phyloP scores from a whole-genome alignment of 2,113 vertebrate genomes.

The Cathartes aura region DNA sequence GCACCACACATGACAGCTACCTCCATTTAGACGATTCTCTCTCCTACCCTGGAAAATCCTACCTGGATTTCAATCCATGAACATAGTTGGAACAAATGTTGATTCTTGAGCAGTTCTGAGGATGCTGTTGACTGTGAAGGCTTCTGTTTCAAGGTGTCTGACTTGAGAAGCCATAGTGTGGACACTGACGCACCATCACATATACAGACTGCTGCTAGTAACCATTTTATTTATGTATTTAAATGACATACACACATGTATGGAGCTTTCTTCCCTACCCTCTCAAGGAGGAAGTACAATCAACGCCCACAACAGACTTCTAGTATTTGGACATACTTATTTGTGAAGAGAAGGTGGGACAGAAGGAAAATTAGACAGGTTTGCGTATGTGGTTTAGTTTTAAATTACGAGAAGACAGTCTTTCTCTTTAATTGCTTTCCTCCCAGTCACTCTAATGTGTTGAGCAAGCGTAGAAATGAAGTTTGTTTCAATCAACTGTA shows the following conservation, averaged over 20 bases:
- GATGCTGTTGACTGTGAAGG: neutral
- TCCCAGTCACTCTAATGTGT: neutral
- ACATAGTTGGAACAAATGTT: neutral
- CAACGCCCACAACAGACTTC: neutral
- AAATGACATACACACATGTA: accelerated
- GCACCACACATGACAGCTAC: neutral
- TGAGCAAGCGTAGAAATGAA: neutral
- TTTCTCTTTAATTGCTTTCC: neutral
- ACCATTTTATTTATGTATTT: neutral
- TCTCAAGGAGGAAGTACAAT: neutral
- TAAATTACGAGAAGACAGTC: neutral
- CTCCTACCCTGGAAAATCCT: neutral
- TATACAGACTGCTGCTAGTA: accelerated
- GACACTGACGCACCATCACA: accelerated
- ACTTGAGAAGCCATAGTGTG: neutral
- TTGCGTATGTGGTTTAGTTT: neutral
- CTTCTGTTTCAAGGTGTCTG: neutral
- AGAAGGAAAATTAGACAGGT: neutral
- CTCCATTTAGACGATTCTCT: neutral
- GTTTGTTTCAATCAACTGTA: neutral
- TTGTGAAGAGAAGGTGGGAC: neutral
- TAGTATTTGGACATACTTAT: neutral
- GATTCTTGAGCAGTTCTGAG: neutral
- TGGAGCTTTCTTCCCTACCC: neutral
- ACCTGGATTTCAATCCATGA: neutral